Conservation (phyloP, 2,888 invertebrate genomes). For the Sycophila texana region DNA sequence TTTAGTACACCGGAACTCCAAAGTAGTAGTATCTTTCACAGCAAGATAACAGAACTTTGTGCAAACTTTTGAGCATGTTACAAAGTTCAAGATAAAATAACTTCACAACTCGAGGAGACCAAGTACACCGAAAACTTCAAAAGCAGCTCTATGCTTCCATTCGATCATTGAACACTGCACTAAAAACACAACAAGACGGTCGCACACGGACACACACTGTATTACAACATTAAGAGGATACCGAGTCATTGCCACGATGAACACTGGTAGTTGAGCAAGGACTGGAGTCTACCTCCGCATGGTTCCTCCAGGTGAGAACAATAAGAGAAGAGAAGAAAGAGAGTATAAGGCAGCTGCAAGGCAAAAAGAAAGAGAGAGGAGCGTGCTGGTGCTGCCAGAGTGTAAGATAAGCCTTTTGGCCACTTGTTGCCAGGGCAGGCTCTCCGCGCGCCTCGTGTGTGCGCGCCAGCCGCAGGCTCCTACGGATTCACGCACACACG, state of each 20-base stretch:
- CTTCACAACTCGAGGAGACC: background rate
- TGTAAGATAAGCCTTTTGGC: constrained; percentile 42
- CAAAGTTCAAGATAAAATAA: constrained; percentile 22
- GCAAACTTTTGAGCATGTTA: constrained; percentile 6
- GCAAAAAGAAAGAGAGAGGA: constrained; percentile 11
- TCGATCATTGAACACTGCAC: constrained; percentile 4
- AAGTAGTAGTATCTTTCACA: background rate
- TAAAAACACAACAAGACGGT: background rate
- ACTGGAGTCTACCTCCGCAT: background rate
- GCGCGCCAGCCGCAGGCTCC: no score
- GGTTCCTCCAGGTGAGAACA: background rate
- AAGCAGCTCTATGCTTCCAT: background rate
- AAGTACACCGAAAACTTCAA: background rate
- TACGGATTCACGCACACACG: background rate
- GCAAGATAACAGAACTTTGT: constrained; percentile 16
- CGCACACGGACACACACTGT: no score
- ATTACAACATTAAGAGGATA: no score
- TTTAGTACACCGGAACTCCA: background rate
- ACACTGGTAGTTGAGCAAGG: background rate
- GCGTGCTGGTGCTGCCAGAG: constrained; percentile 13
- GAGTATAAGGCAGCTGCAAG: background rate
- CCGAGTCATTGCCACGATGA: no score
- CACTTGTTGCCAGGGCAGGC: constrained; percentile 55
- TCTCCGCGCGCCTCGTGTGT: constrained; percentile 18
- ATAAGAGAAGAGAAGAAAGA: constrained; percentile 1